phyloP scores from a whole-genome alignment of 2,113 vertebrate species.

The Oncorhynchus masou region DNA sequence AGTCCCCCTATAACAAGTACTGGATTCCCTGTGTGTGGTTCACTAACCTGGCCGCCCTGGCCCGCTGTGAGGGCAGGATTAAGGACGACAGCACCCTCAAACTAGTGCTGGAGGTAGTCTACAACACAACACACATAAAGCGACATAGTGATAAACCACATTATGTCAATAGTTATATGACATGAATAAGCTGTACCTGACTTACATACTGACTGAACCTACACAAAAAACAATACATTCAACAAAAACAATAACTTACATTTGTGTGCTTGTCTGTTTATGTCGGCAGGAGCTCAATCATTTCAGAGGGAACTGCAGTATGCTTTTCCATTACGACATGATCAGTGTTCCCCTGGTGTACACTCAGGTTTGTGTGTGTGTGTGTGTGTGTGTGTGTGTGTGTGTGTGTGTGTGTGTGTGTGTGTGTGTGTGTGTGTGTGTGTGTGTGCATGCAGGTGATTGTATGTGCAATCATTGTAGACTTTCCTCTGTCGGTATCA shows the following conservation, averaged over 20 bases:
- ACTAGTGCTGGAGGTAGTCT: slow-evolving; percentile 83
- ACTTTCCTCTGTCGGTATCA: too few relatives aligned
- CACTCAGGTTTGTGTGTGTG: slow-evolving; percentile 79
- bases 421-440: neutral
- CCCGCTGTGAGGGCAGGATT: slow-evolving; percentile 84
- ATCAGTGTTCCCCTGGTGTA: slow-evolving; percentile 90
- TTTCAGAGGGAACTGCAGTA: slow-evolving; percentile 85
- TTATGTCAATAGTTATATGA: too few relatives aligned
- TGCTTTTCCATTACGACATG: slow-evolving; percentile 93
- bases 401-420: slow-evolving; percentile 32
- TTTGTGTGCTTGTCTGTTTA: slow-evolving; percentile 3
- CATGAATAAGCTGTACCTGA: too few relatives aligned
- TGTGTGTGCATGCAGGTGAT: neutral
- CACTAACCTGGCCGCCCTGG: slow-evolving; percentile 83
- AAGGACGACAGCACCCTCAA: slow-evolving; percentile 86
- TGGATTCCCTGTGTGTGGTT: slow-evolving; percentile 96
- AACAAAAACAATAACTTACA: neutral
- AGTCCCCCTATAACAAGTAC: slow-evolving; percentile 90
- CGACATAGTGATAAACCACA: too few relatives aligned
- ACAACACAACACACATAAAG: too few relatives aligned
- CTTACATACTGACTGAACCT: neutral
- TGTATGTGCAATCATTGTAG: neutral
- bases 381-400: slow-evolving; percentile 18
- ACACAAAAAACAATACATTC: slow-evolving; percentile 17
- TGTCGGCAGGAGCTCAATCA: slow-evolving; percentile 80